Base-by-base conservation (phyloP, 2,113 vertebrate genomes). In the Pollachius pollachius region DNA sequence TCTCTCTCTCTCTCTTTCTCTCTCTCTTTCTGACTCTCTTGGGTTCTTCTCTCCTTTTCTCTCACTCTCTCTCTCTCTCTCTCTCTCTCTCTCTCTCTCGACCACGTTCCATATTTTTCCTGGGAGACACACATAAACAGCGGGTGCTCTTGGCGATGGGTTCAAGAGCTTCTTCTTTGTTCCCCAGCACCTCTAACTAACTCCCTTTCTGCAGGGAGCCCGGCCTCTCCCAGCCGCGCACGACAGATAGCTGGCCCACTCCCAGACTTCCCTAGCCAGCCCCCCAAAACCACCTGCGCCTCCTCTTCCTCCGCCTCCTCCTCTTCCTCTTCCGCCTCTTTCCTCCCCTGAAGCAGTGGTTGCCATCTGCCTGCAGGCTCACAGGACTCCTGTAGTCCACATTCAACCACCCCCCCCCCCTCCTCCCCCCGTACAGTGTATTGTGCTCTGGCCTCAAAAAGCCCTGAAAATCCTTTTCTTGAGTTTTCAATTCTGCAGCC, bases 181-280 rank as follows among this genome's bases (percentile, higher is more conserved):
- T 87, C 87, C 73, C 75, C 77, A 78, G 86, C 78, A 84, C 85
- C 84, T 85, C 87, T 88, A 87, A 89, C 88, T 89, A 89, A 89
- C 89, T 87, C 84, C 85, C 84, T 81, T 86, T 88, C 88, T 89
- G 85, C 77, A 67, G 83, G 85, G 83, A 87, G 80, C 87, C 76
- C 18, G 83, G 84, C 88, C 83, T 79, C 80, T 78, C 85, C 87
- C 84, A 82, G 86, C 85, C 82, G 86, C 74, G 79, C 81, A 79
- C 82, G 84, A 87, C 87, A 84, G 85, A 85, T 86, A 81, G 78
- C 83, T 90, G 89, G 88, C 89, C 78, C 79, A 64, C 67, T 78
- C 79, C 87, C 89, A 89, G 81, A 57, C 78, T 66, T 54, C 48
- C 64, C 64, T 25, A 41, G n/a, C 64, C 56, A 0, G 15, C 16